phyloP scores from a whole-genome alignment of 2,888 invertebrate species.

The Pachydiplax longipennis region DNA sequence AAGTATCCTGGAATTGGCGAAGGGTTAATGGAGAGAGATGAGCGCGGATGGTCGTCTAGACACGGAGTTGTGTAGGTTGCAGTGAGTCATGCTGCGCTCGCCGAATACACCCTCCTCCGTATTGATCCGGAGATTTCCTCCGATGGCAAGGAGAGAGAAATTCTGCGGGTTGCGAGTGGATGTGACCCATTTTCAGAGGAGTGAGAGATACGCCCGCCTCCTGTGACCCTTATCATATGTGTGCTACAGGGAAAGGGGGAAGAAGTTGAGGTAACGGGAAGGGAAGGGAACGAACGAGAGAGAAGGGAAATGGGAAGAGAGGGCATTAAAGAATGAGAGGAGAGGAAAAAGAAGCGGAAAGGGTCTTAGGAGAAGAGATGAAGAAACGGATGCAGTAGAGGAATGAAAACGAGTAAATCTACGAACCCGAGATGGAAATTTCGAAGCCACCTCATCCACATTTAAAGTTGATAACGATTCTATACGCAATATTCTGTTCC shows the following conservation, averaged over 20 bases:
- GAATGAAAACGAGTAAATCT: too few relatives aligned
- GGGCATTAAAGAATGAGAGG: too few relatives aligned
- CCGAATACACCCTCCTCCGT: neutral
- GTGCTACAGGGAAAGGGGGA: neutral
- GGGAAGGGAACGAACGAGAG: neutral
- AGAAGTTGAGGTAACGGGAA: neutral
- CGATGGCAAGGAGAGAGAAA: neutral
- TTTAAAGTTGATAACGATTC: too few relatives aligned
- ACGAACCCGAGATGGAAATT: too few relatives aligned
- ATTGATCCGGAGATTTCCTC: neutral
- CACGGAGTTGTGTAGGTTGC: neutral
- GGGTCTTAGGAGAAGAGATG: too few relatives aligned
- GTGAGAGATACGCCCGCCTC: neutral
- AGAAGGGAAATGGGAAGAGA: neutral
- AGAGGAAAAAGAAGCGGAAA: too few relatives aligned
- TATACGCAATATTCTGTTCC: too few relatives aligned
- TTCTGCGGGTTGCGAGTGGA: neutral
- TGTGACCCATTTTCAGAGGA: neutral
- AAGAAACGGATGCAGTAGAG: too few relatives aligned
- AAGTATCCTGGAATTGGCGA: neutral
- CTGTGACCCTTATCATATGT: neutral
- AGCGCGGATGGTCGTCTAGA: neutral
- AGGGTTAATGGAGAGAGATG: neutral
- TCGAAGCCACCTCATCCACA: too few relatives aligned
- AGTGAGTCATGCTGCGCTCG: neutral